These are phyloP conservation scores for Epinotia brunnichana DNA, from an alignment of 2,888 invertebrate genomes.

Conservation along the genomic window DNA sequence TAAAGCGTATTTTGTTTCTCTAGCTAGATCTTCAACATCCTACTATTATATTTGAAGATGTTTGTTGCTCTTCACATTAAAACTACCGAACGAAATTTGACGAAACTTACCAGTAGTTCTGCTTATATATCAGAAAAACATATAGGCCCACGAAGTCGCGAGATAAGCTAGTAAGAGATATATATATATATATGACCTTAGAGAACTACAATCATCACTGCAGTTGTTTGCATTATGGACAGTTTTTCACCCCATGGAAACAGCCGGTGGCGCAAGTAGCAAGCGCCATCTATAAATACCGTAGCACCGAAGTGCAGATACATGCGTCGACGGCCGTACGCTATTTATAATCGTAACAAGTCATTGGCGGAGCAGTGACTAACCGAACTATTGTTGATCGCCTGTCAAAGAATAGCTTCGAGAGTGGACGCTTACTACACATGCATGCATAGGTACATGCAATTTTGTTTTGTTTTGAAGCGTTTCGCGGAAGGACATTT, in stretches of 20 bases:
- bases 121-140: too few relatives aligned
- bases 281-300: conserved; percentile 46
- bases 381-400: conserved; percentile 58
- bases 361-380: conserved; percentile 53
- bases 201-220: neutral
- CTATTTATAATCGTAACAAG: conserved; percentile 50
- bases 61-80: too few relatives aligned
- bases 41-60: too few relatives aligned
- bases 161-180: too few relatives aligned
- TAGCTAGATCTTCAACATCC: neutral
- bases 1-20: neutral
- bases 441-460: neutral
- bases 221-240: conserved; percentile 10
- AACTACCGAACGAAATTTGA: too few relatives aligned
- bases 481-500: neutral
- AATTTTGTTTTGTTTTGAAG: neutral
- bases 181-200: too few relatives aligned
- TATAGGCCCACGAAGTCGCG: too few relatives aligned
- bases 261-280: conserved; percentile 36
- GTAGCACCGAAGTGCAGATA: conserved; percentile 41
- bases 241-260: conserved; percentile 32
- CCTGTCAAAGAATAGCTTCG: conserved; percentile 50
- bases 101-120: too few relatives aligned
- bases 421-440: conserved; percentile 30
- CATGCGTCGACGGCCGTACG: conserved; percentile 48